Evolutionary conservation across 2,797 vertebrate species (phyloP).

Genomic region (Allobates femoralis): DNA sequence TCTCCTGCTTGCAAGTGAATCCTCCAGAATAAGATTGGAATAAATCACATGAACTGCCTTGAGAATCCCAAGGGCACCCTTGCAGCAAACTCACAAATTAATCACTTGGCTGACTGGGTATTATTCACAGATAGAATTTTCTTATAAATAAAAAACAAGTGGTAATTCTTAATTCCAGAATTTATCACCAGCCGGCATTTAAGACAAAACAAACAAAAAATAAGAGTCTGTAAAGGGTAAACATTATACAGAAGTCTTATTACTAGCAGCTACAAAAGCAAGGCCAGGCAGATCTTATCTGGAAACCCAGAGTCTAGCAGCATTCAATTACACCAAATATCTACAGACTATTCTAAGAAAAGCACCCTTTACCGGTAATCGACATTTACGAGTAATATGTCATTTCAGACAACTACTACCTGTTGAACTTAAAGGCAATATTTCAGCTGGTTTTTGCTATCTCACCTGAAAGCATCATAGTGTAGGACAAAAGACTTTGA

Average conservation of each 20-base stretch:
- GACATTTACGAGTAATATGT: no score
- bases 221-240: not conserved
- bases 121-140: not conserved
- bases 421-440: no score
- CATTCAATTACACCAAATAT: not conserved
- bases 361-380: no score
- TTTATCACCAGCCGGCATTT: not conserved
- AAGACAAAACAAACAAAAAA: not conserved
- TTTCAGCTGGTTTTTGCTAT: no score
- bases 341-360: no score
- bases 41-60: conserved; percentile 47
- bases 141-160: conserved; percentile 15
- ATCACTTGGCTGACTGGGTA: conserved; percentile 23
- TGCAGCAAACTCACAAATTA: conserved; percentile 41
- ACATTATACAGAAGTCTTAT: not conserved
- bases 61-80: conserved; percentile 47
- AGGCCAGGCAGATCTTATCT: not conserved
- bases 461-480: no score
- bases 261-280: not conserved
- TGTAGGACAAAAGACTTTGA: no score
- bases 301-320: not conserved
- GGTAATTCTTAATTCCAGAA: conserved; percentile 9
- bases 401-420: no score
- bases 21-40: conserved; percentile 44
- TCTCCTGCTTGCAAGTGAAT: conserved; percentile 44